phyloP scores from a whole-genome alignment of 2,113 vertebrate species.

The Paraplagusia blochii region DNA sequence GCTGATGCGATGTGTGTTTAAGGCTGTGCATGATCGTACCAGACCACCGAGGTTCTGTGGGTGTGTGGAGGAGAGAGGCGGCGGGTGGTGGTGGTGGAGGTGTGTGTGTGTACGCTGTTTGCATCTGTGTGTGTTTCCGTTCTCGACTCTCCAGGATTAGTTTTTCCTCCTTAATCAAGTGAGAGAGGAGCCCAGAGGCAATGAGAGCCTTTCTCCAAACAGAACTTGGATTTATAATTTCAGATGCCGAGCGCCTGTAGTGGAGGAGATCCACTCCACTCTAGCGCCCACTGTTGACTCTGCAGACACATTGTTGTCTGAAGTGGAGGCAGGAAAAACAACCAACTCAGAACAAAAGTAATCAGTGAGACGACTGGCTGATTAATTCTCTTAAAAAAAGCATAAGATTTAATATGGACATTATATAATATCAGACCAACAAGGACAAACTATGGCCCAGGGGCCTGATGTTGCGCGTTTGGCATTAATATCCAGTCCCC shows the following conservation, averaged over 20 bases:
- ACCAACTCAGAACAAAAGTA: too few species aligned
- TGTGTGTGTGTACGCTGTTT: slow-evolving; percentile 13
- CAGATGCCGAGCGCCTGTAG: slow-evolving; percentile 28
- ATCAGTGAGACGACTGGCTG: too few species aligned
- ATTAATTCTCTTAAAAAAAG: too few species aligned
- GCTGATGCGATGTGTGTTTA: slow-evolving; percentile 32
- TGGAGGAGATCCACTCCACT: not conserved
- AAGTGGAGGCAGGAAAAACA: too few species aligned
- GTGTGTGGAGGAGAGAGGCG: not conserved
- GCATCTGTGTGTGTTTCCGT: slow-evolving; percentile 49
- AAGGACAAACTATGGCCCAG: too few species aligned
- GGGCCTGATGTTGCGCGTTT: too few species aligned
- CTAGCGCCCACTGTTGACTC: too few species aligned
- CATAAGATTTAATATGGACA: too few species aligned
- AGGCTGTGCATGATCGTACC: not conserved
- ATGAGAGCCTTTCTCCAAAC: slow-evolving; percentile 60
- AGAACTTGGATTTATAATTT: slow-evolving; percentile 35
- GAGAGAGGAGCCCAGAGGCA: slow-evolving; percentile 65
- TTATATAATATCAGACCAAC: too few species aligned
- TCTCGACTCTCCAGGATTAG: slow-evolving; percentile 57
- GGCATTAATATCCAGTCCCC: too few species aligned
- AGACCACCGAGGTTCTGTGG: not conserved
- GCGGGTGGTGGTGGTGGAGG: too few species aligned
- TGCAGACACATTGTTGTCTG: too few species aligned
- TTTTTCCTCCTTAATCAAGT: slow-evolving; percentile 66